Base-by-base conservation (phyloP, 2,888 invertebrate genomes). In the Parnassius apollo region DNA sequence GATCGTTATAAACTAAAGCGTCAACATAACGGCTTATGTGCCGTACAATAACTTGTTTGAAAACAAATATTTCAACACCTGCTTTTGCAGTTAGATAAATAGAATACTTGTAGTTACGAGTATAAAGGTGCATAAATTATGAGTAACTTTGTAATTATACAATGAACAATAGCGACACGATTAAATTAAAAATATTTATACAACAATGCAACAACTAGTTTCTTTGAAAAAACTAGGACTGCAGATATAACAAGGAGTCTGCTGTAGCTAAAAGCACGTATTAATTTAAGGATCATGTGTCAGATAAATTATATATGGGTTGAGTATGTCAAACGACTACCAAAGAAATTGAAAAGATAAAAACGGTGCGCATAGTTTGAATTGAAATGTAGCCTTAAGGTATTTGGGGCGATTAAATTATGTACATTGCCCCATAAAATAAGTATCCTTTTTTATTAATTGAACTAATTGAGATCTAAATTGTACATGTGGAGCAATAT, bases 1-100 rank as follows among this genome's bases (percentile, higher is more conserved):
- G 54, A n/a, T 49, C 7, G 12, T 22, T 12, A 42, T 54, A 49
- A 49, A 57, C 53, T 13, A 48, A 44, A 49, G 13, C 35, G 44
- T 12, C 49, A 13, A 49, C 12, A 10, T 22, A 54, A 49, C 42
- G 35, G 44, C 13, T 48, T 57, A 25, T 12, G 35, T n/a, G 42
- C 45, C 8, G 53, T 54, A 22, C 22, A 35, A 35, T 10, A 66
- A 72, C 68, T 66, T 57, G 69, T 69, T 70, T 67, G 50, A 66
- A 64, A 67, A 66, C 68, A 69, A 72, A 71, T 69, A 71, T 75
- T 73, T 70, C 69, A 68, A 71, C 71, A 75, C 70, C 73, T 75
- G 73, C 64, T 65, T 46, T 66, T 64, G 66, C 70, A 73, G 68
- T 69, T 72, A 71, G 59, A 65, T 65, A 67, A 53, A 68, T 51